Evolutionary conservation across 2,113 vertebrate species (phyloP), one percentile per base, ranked within the genome.

Genomic region (Chaetodon auriga): DNA sequence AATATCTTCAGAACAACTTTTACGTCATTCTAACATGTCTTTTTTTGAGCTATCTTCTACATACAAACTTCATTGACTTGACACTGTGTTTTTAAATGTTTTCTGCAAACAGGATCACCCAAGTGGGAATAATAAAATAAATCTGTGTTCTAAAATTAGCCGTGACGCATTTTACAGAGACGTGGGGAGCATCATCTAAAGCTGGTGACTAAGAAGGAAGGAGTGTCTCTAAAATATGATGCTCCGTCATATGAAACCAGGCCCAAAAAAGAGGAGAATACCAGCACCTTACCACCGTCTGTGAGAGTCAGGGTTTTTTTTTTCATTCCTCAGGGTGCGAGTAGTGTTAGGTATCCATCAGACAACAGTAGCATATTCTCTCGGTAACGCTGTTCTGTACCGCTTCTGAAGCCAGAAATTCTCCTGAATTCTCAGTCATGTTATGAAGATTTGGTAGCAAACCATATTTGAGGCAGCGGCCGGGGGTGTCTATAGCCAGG

Each of bases 401-500:
- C 89, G 93, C 81, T 65, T 80, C 23, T 49, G 66, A 77, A 82
- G 63, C 80, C 65, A 60, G 66, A 75, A 75, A 65, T 87, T 75
- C 80, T 84, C 61, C 81, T 76, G 61, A 87, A 72, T 73, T 87
- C 82, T 87, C 77, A 89, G 85, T 90, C 82, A 76, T 10, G 25
- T 78, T 75, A 21, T 48, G 68, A 81, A 82, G 53, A 81, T 71
- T 36, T 62, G 65, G 82, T 43, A 72, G 80, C 61, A 83, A 81
- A 80, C 48, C 63, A 36, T 25, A 53, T 81, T 54, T 30, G 18
- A 43, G 66, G 68, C 16, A 21, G 25, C 18, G 74, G 43, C 25
- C 49, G 74, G 49, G 46, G 13, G 65, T 68, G 84, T 95, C 96
- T 98, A 99, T 96, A 99, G 95, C 97, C 97, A 99, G 85, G 97